phyloP scores from a whole-genome alignment of 2,888 invertebrate species.

The Nudaria mundana region DNA sequence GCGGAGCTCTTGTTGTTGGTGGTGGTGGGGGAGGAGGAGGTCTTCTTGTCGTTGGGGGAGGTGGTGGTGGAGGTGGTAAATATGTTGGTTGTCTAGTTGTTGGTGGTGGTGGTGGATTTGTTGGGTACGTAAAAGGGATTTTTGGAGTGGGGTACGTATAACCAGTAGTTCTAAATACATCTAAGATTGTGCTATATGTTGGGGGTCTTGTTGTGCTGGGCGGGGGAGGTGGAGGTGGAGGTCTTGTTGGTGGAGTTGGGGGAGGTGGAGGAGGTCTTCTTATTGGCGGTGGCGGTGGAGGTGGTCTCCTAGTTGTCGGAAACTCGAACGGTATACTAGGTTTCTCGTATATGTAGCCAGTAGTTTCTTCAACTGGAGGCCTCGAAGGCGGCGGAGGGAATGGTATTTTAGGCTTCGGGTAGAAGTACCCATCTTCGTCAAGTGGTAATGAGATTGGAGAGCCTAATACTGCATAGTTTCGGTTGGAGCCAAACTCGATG shows the following conservation, averaged over 20 bases:
- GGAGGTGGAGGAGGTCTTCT: constrained; percentile 9
- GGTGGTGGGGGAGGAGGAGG: not conserved
- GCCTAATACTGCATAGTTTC: constrained; percentile 68
- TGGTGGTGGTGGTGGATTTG: constrained; percentile 20
- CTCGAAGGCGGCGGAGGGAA: constrained; percentile 54
- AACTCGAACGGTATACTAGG: constrained; percentile 24
- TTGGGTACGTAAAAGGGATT: constrained; percentile 19
- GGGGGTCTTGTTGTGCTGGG: constrained; percentile 23
- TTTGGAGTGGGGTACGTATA: constrained; percentile 21
- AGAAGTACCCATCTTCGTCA: constrained; percentile 74
- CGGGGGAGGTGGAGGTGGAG: constrained; percentile 14
- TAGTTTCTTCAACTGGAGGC: constrained; percentile 18
- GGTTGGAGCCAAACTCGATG: constrained; percentile 55
- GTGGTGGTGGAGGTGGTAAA: constrained; percentile 5
- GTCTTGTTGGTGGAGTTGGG: not conserved
- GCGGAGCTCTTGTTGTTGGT: constrained; percentile 12
- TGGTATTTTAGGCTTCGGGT: constrained; percentile 66
- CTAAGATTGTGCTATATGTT: constrained; percentile 22
- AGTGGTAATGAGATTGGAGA: constrained; percentile 59
- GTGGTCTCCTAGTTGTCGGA: constrained; percentile 24
- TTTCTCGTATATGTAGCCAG: constrained; percentile 34
- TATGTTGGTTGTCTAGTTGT: constrained; percentile 10
- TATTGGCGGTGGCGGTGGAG: constrained; percentile 14
- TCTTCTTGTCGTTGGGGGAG: not conserved
- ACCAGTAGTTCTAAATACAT: constrained; percentile 24